Base-by-base conservation (phyloP, 2,113 vertebrate species). In the Leucoraja erinaceus region DNA sequence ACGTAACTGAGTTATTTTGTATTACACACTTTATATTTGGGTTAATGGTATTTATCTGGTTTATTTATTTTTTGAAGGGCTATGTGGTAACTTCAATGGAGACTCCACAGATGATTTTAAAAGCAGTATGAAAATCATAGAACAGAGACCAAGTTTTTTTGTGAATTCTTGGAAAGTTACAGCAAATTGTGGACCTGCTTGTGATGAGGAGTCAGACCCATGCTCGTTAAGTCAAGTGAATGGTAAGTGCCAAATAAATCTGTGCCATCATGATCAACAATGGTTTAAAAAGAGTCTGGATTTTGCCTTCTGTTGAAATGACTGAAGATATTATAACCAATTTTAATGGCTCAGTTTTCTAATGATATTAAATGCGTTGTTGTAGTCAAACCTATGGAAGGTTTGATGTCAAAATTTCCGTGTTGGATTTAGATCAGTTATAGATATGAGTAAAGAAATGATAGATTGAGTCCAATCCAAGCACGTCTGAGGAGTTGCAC, bases 61-160 rank as follows among this genome's bases (percentile, higher is more conserved):
- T 84, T 11, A 2, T 93, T 94, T 94, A 93, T 5, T 33, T 95
- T 0, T 70, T 22, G 0, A 92, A 97, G 97, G 97, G 93, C 95
- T 97, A 92, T 97, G 97, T 1, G 97, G 97, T 56, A 97, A 96
- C 93, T 97, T 96, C 95, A 97, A 97, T 8, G 96, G 96, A 83
- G 96, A 97, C 94, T 96, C 96, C 0, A 96, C 95, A 0, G 97
- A 97, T 7, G 97, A 97, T 93, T 96, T 97, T 94, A 95, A 94
- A 66, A 96, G 96, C 79, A 97, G 96, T 93, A 94, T 95, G 95
- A 95, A 96, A 75, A 96, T 97, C 38, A 93, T 93, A 0, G 97
- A 97, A 94, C 96, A 96, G 75, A 97, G 96, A 0, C 96, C 96
- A 31, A 94, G 96, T 0, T 93, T 96, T 5, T 97, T 97, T 10